Base-by-base conservation (phyloP, 2,113 vertebrate genomes). In the Chinchilla lanigera region DNA sequence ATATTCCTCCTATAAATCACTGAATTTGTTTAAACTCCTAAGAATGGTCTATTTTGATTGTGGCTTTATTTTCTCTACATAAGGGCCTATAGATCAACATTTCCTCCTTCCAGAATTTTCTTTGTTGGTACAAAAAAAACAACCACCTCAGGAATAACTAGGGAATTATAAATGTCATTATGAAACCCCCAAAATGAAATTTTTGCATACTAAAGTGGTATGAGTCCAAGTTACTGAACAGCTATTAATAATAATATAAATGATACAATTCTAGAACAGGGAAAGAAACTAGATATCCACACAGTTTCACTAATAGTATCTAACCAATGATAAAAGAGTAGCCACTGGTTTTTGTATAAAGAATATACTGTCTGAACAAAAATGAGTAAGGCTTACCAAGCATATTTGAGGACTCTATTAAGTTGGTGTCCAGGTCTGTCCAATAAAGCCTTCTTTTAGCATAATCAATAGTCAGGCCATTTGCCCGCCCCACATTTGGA, bases 381-480 rank as follows among this genome's bases (percentile, higher is more conserved):
- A 75, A 80, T 9, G 24, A 91, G 38, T 14, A 73, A 19, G 73
- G 17, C 95, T 98, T 98, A 99, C 99, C 99, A 1, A 99, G 98
- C 99, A 99, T 99, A 98, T 99, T 99, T 95, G 99, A 99, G 4
- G 99, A 99, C 87, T 99, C 99, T 30, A 99, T 99, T 10, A 99
- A 98, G 19, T 99, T 99, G 28, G 99, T 99, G 97, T 99, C 99
- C 12, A 99, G 98, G 98, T 99, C 99, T 0, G 99, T 99, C 99
- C 99, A 99, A 98, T 99, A 99, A 1, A 99, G 99, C 8, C 99
- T 98, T 0, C 99, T 99, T 98, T 99, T 99, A 0, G 99, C 99
- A 0, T 99, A 99, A 96, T 99, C 99, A 20, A 99, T 99, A 84
- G 99, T 99, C 4, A 99, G 99, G 12, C 99, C 99, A 0, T 99